phyloP scores from a whole-genome alignment of 2,113 vertebrate species.

The Fukomys damarensis region DNA sequence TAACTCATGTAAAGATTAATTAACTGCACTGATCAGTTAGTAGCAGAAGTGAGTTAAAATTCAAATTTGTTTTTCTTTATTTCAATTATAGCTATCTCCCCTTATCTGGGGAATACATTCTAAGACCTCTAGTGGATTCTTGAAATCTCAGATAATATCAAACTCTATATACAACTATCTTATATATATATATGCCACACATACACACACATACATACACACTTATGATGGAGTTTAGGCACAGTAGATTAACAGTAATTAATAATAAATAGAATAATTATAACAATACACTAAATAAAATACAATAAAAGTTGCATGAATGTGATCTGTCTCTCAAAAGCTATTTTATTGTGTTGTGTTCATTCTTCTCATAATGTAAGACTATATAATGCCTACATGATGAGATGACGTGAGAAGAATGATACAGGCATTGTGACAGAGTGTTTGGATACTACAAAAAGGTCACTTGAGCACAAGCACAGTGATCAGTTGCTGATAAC shows the following conservation, averaged over 20 bases:
- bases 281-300: not conserved
- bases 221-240: not conserved
- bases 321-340: not conserved
- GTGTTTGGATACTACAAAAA: not conserved
- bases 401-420: not conserved
- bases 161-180: not conserved
- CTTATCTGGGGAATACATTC: not conserved
- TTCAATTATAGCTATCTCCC: not conserved
- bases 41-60: constrained; percentile 40
- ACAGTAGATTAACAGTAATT: not conserved
- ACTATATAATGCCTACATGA: not conserved
- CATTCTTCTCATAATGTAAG: not conserved
- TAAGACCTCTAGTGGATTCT: not conserved
- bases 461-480: not conserved
- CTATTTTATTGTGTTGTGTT: not conserved
- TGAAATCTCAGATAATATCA: not conserved
- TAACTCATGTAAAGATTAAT: constrained; percentile 19
- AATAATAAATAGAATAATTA: not conserved
- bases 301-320: not conserved
- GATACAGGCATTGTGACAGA: not conserved
- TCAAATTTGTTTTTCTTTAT: constrained; percentile 36
- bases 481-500: not conserved
- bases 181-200: not conserved
- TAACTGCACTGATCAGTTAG: not conserved
- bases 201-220: not conserved